A percentile compares a stretch with the other conserved stretches of the same genome.
phyloP scores from a whole-genome alignment of 2,797 vertebrate genomes.

The Sorex maritimensis region DNA sequence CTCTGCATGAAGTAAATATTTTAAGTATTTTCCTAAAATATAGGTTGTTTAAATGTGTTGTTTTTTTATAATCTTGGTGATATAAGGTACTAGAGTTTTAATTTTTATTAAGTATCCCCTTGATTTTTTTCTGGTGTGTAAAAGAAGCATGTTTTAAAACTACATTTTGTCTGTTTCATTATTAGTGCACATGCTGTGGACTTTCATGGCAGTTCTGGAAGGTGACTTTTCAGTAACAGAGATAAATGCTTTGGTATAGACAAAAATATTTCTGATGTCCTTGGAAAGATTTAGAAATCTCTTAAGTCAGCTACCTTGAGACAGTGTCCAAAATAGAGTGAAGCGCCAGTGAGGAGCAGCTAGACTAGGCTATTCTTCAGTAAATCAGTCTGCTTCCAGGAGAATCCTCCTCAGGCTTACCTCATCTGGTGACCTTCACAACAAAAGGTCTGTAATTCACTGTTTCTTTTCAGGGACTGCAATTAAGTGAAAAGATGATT shows the following conservation, averaged over 20 bases:
- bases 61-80: slow-evolving; percentile 75
- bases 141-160: slow-evolving; percentile 66
- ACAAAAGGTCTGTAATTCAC: slow-evolving; percentile 29
- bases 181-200: background rate
- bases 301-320: slow-evolving; percentile 69
- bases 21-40: slow-evolving; percentile 13
- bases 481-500: slow-evolving; percentile 29
- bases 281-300: slow-evolving; percentile 79
- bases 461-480: background rate
- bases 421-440: slow-evolving; percentile 47
- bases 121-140: slow-evolving; percentile 58
- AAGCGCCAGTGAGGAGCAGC: slow-evolving; percentile 60
- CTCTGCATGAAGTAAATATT: slow-evolving; percentile 43
- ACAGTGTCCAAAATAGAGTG: slow-evolving; percentile 72
- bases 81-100: slow-evolving; percentile 57
- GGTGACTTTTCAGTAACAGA: slow-evolving; percentile 81
- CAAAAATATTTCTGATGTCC: slow-evolving; percentile 75
- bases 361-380: slow-evolving; percentile 32
- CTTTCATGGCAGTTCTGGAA: slow-evolving; percentile 60
- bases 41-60: slow-evolving; percentile 54
- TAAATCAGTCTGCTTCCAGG: slow-evolving; percentile 40
- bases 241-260: slow-evolving; percentile 75
- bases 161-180: slow-evolving; percentile 32
- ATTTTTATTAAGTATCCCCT: slow-evolving; percentile 61
- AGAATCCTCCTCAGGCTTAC: slow-evolving; percentile 58